Evolutionary conservation across 2,888 invertebrate genomes (phyloP).

Genomic region (Chrysotoxum bicinctum): DNA sequence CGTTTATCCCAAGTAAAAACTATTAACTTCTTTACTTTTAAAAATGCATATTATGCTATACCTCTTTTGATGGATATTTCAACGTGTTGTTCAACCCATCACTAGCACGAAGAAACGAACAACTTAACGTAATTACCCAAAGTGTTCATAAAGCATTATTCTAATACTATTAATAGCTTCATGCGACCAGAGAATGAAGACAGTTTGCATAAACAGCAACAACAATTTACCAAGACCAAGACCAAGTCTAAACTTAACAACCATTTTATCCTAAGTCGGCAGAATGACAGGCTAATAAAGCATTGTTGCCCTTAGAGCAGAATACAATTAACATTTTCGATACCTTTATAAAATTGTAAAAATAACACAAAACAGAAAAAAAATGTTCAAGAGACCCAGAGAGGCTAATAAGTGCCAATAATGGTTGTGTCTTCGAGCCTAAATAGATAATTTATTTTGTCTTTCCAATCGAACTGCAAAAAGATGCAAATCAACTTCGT

Average conservation of each 20-base stretch:
- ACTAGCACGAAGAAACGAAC: slow-evolving; percentile 27
- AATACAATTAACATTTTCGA: slow-evolving; percentile 22
- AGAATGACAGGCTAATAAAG: slow-evolving; percentile 69
- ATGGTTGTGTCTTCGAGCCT: slow-evolving; percentile 55
- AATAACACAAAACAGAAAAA: background rate
- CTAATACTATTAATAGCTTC: slow-evolving; percentile 66
- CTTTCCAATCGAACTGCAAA: slow-evolving; percentile 2
- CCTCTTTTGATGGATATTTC: slow-evolving; percentile 26
- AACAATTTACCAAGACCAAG: slow-evolving; percentile 44
- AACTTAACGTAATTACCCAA: slow-evolving; percentile 59
- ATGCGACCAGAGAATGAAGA: slow-evolving; percentile 42
- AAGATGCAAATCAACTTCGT: slow-evolving; percentile 5
- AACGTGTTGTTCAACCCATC: background rate
- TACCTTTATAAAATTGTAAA: background rate
- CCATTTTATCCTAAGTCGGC: slow-evolving; percentile 46
- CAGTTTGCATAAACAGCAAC: slow-evolving; percentile 57
- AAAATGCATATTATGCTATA: background rate
- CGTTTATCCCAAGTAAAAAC: slow-evolving; percentile 8
- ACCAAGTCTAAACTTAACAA: slow-evolving; percentile 22
- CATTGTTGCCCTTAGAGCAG: slow-evolving; percentile 56
- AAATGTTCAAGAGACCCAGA: background rate
- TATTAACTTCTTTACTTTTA: background rate
- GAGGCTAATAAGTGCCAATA: slow-evolving; percentile 54
- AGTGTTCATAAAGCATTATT: slow-evolving; percentile 50
- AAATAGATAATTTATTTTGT: slow-evolving; percentile 42